These are phyloP conservation scores for Parazoanthus swiftii DNA, from an alignment of 92 coral and sea anemone species.

Conservation along the genomic window DNA sequence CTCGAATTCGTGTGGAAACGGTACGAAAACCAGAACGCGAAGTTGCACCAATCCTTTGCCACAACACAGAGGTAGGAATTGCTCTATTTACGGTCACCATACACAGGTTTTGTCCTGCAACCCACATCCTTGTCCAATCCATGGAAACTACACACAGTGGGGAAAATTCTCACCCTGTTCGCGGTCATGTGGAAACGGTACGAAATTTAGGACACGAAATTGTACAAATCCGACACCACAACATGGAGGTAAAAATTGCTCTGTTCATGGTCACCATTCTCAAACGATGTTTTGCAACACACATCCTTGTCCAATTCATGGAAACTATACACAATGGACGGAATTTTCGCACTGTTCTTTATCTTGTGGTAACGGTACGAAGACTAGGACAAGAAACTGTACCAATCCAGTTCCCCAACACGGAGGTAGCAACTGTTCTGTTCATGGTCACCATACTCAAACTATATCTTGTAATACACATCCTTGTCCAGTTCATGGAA, in stretches of 20 bases:
- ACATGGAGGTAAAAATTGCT: conserved; percentile 73
- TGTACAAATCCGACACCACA: conserved; percentile 75
- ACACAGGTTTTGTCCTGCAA: conserved; percentile 59
- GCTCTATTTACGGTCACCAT: conserved; percentile 61
- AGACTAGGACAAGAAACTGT: no score
- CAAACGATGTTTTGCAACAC: conserved; percentile 23
- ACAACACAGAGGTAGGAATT: conserved; percentile 62
- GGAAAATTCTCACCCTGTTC: conserved; percentile 61
- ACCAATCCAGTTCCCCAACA: no score
- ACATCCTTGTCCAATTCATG: no score
- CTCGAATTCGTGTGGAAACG: conserved; percentile 70
- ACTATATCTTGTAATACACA: conserved; percentile 50
- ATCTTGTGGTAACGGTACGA: conserved; percentile 50
- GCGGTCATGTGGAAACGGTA: conserved; percentile 69
- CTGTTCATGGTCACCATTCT: conserved; percentile 45
- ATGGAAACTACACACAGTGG: conserved; percentile 73
- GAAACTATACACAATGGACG: conserved; percentile 56
- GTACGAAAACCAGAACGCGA: conserved; percentile 59
- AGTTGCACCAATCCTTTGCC: conserved; percentile 74
- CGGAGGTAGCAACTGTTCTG: conserved; percentile 72
- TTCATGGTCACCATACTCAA: conserved; percentile 50
- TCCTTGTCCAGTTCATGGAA: conserved; percentile 76
- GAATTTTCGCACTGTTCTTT: conserved; percentile 55
- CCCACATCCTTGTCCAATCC: conserved; percentile 65
- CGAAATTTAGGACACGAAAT: conserved; percentile 48